phyloP scores from a whole-genome alignment of 1,140 invertebrate genomes.

The Drosophila melanogaster region Release_6_plus_ISO1_MT NT_037436.4:5825001-5825500 shows the following conservation, averaged over 20 bases:
- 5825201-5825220: conserved; percentile 23
- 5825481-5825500: conserved; percentile 51
- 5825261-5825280: conserved; percentile 33
- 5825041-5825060: conserved; percentile 64
- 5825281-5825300: conserved; percentile 60
- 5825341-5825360: conserved; percentile 7
- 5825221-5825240: conserved; percentile 1
- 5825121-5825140: conserved; percentile 55
- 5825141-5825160: conserved; percentile 42
- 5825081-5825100: conserved; percentile 32
- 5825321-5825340: conserved; percentile 70
- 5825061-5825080: conserved; percentile 53
- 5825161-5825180: conserved; percentile 81
- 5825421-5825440: conserved; percentile 31
- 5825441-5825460: conserved; percentile 60
- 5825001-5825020: conserved; percentile 42
- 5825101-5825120: conserved; percentile 6
- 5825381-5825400: conserved; percentile 70
- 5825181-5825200: conserved; percentile 76
- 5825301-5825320: conserved; percentile 82
- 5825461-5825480: conserved; percentile 82
- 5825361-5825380: background rate
- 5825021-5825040: conserved; percentile 64
- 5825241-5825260: conserved; percentile 3
- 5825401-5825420: conserved; percentile 80